A percentile compares a stretch with the other conserved stretches of the same genome.
Conservation (phyloP, 2,113 vertebrate species). For the Myrmophylax atrothorax region DNA sequence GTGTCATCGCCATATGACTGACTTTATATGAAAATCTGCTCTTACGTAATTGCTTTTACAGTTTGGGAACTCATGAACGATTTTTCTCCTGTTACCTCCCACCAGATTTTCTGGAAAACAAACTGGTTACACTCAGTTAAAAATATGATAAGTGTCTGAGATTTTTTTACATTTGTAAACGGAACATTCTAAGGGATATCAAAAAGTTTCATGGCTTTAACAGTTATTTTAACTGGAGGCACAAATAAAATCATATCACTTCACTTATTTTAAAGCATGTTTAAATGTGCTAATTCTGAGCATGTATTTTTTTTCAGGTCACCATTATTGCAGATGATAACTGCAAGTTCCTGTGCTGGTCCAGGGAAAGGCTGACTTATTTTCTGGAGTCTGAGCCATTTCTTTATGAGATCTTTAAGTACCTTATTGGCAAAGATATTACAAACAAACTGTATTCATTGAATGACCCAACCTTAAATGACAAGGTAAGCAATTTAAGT, state of each 20-base stretch:
- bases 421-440: conserved; percentile 98
- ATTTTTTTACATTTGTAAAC: neutral
- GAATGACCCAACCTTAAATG: conserved; percentile 95
- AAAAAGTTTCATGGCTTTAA: neutral
- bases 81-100: neutral
- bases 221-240: neutral
- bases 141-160: neutral
- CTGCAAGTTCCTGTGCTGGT: conserved; percentile 96
- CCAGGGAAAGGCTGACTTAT: conserved; percentile 92
- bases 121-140: neutral
- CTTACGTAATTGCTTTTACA: neutral
- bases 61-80: neutral
- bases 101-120: neutral
- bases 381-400: conserved; percentile 96
- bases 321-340: conserved; percentile 94
- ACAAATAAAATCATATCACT: neutral
- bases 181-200: neutral
- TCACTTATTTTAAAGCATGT: neutral
- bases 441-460: conserved; percentile 98
- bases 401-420: conserved; percentile 93
- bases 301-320: conserved; percentile 77
- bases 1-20: neutral
- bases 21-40: neutral
- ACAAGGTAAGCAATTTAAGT: conserved; percentile 82
- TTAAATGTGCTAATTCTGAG: neutral